Evolutionary conservation across 2,888 invertebrate species (phyloP), one percentile per base, ranked within the genome.

Genomic region (Diaprepes abbreviatus): DNA sequence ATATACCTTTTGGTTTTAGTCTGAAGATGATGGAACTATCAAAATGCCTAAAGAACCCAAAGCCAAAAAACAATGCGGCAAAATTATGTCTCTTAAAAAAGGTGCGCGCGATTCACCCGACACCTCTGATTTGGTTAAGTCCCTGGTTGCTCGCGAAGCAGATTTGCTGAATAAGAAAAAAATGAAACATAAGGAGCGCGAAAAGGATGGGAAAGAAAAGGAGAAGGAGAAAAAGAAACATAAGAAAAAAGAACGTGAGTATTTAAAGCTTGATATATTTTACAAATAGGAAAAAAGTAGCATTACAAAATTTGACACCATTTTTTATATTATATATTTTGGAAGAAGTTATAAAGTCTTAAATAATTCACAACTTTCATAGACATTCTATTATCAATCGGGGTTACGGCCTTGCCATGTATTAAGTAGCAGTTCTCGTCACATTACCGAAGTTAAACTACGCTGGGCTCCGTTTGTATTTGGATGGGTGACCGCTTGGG

Each of bases 61-160:
- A 43, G 59, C 71, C 5, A 73, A 73, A 52, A 73, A 75, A 64
- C 79, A 79, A 9, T 83, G 83, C 70, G 83, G 83, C 0, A 80
- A 80, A 70, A 83, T 82, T 36, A 81, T 83, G 1, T 78, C 82
- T 2, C 80, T 81, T 0, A 75, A 80, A 28, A 75, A 75, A 24
- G 66, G 75, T 14, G 33, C 63, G n/a, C 12, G 70, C 35, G 38
- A 75, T 9, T 45, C 66, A 6, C 48, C 74, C 54, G 76, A 75
- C 31, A 78, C 77, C 0, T 75, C 76, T 2, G 80, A 78, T 43
- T 65, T 80, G 70, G 81, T 77, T 45, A 81, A 79, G 64, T 76
- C 69, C 12, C 62, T 80, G 62, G 75, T 80, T n/a, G 78, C 78
- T 1, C 76, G 78, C 50, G 80, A 80, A 62, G 74, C 77, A 4